Evolutionary conservation across 2,113 vertebrate genomes (phyloP).

Genomic region (Paramormyrops kingsleyae): DNA sequence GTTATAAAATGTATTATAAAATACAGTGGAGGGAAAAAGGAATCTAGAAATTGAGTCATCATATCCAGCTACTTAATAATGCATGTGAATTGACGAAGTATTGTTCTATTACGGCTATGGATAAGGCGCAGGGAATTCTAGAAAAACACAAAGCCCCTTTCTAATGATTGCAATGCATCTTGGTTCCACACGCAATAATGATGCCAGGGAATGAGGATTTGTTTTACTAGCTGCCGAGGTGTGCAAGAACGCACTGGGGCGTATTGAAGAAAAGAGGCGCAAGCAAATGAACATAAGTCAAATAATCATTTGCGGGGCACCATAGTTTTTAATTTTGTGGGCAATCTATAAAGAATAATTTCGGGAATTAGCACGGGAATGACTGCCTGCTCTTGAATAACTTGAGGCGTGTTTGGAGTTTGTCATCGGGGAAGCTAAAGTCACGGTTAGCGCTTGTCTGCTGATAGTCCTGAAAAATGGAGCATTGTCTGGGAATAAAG

Average conservation of each 20-base stretch:
- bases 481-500: not conserved
- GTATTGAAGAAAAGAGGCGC: not conserved
- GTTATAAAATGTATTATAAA: conserved; percentile 12
- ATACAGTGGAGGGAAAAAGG: not conserved
- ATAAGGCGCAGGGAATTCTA: not conserved
- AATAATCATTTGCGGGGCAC: not conserved
- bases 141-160: conserved; percentile 5
- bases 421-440: not conserved
- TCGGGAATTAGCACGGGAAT: not conserved
- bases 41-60: conserved; percentile 19
- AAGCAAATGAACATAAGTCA: not conserved
- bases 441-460: not conserved
- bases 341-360: not conserved
- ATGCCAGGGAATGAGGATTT: not conserved
- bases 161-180: conserved; percentile 11
- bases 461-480: not conserved
- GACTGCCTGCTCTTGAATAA: not conserved
- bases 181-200: conserved; percentile 12
- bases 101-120: not conserved
- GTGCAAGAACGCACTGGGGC: not conserved
- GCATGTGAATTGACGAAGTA: conserved; percentile 4
- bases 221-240: not conserved
- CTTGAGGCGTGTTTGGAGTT: not conserved
- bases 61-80: conserved; percentile 21
- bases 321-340: not conserved